Percentiles rank a stretch among this genome's conserved stretches.
Conservation (phyloP, 2,888 invertebrate species). For the Chymomyza caudatula region DNA sequence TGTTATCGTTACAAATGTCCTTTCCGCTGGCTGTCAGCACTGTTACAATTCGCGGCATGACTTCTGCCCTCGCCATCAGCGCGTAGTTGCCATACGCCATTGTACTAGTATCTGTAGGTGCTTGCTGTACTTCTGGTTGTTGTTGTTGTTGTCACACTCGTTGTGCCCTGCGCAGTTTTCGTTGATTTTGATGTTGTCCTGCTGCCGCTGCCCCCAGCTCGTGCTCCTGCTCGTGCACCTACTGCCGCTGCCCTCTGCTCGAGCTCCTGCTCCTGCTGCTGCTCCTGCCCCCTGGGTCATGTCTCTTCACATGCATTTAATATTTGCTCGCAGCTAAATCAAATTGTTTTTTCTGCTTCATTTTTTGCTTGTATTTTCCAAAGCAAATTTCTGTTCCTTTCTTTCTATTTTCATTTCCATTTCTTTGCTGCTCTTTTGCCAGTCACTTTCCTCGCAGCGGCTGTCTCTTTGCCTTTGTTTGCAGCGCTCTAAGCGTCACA, state of each 20-base stretch:
- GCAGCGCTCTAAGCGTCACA: conserved; percentile 2
- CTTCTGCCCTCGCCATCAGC: conserved; percentile 13
- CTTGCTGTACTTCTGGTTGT: not conserved
- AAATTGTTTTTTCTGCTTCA: conserved; percentile 58
- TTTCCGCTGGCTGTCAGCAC: conserved; percentile 68
- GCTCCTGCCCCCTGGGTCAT: conserved; percentile 7
- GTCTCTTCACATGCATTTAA: conserved; percentile 53
- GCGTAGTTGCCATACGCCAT: not conserved
- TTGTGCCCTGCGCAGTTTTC: conserved; percentile 15
- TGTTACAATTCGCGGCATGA: conserved; percentile 57
- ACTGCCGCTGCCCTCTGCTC: not conserved
- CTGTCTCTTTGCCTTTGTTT: conserved; percentile 7
- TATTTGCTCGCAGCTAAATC: conserved; percentile 66
- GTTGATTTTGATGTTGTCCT: conserved; percentile 60
- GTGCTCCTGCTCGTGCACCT: not conserved
- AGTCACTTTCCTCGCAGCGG: not conserved
- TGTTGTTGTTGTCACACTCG: conserved; percentile 14
- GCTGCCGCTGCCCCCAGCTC: conserved; percentile 13
- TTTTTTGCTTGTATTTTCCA: conserved; percentile 24
- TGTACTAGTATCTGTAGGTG: not conserved
- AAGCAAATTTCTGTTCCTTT: not conserved
- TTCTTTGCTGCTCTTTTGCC: not conserved
- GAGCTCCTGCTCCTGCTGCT: not conserved
- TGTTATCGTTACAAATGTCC: conserved; percentile 70
- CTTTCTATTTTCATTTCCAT: not conserved